Percentiles rank a stretch among this genome's conserved stretches.
Conservation (phyloP, 1,140 invertebrate species). For the Doryteuthis pealeii region DNA sequence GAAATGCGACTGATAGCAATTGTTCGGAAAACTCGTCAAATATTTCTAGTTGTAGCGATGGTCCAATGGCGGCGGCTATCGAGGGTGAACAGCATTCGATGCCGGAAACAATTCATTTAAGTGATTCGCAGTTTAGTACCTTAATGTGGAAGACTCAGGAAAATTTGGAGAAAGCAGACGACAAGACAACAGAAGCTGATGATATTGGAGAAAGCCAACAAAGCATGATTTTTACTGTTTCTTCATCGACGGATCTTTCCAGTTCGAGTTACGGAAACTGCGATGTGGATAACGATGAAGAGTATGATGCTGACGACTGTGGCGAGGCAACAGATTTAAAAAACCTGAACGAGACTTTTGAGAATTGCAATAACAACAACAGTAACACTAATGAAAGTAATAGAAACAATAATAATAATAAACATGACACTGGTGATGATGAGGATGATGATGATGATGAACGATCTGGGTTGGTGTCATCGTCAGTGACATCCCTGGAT, state of each 20-base stretch:
- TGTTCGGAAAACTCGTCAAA: not conserved
- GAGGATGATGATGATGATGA: not conserved
- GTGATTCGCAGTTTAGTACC: too few relatives aligned
- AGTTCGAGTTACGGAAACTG: not conserved
- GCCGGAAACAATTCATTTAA: not conserved
- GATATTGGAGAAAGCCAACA: not conserved
- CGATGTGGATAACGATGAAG: too few relatives aligned
- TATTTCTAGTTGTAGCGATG: not conserved
- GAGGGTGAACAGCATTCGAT: not conserved
- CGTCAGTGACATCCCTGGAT: not conserved
- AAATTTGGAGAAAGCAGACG: not conserved
- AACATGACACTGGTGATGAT: too few relatives aligned
- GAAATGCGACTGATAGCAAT: not conserved
- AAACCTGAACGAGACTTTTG: too few relatives aligned
- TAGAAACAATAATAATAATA: too few relatives aligned
- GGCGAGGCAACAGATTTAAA: too few relatives aligned
- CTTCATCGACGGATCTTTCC: not conserved
- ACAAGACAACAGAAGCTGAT: not conserved
- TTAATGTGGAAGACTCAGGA: not conserved
- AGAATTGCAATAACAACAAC: too few relatives aligned
- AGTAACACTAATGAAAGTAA: too few relatives aligned
- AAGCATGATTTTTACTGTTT: constrained; percentile 5
- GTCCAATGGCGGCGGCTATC: not conserved
- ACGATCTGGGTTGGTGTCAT: not conserved
- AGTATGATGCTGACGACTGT: too few relatives aligned